Conservation (phyloP, 2,797 vertebrate species). For the Valencia hispanica region DNA sequence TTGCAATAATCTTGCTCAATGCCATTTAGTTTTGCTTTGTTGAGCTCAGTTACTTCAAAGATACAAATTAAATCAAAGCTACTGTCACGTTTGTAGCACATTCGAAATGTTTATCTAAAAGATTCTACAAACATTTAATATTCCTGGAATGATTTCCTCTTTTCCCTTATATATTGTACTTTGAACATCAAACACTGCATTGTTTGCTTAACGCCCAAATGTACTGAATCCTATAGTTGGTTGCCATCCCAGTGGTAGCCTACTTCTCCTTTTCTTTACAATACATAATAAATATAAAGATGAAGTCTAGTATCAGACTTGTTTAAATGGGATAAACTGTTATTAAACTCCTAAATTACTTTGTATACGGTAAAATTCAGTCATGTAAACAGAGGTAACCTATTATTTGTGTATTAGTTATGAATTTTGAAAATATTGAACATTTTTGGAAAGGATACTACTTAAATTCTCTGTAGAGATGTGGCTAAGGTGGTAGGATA, state of each 20-base stretch:
- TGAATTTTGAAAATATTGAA: neutral
- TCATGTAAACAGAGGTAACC: neutral
- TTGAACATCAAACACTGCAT: constrained; percentile 36
- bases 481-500: too few relatives aligned
- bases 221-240: neutral
- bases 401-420: neutral
- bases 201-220: constrained; percentile 32
- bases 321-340: neutral
- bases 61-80: neutral
- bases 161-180: constrained; percentile 24
- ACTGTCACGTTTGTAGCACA: neutral
- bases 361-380: neutral
- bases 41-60: neutral
- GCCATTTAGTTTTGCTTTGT: neutral
- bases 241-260: neutral
- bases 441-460: too few relatives aligned
- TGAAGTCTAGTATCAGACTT: neutral
- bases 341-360: neutral
- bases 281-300: neutral
- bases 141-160: neutral
- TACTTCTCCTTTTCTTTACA: neutral
- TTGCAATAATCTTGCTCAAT: neutral
- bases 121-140: neutral
- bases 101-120: neutral
- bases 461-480: too few relatives aligned